phyloP scores from a whole-genome alignment of 2,113 vertebrate species.

The Zapornia atra region DNA sequence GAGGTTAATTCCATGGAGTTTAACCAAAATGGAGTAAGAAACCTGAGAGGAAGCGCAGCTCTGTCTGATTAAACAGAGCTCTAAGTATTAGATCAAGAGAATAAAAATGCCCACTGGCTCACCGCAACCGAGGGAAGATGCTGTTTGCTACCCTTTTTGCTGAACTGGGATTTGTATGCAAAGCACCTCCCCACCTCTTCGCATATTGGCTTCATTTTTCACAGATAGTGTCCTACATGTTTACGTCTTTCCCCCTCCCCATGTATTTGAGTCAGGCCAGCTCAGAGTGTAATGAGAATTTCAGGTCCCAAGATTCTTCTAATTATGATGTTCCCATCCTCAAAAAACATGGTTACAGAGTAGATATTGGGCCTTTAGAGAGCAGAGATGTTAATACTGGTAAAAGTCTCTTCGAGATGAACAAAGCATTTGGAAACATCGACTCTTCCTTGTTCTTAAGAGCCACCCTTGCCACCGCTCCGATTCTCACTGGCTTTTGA shows the following conservation, averaged over 20 bases:
- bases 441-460: not conserved
- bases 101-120: not conserved
- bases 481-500: not conserved
- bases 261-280: not conserved
- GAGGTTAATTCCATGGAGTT: constrained; percentile 24
- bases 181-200: not conserved
- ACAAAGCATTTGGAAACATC: not conserved
- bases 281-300: not conserved
- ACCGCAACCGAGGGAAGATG: not conserved
- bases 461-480: not conserved
- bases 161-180: not conserved
- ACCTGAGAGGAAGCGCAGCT: not conserved
- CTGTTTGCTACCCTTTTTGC: not conserved
- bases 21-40: not conserved
- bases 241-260: not conserved
- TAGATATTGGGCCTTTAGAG: not conserved
- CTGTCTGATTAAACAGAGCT: constrained; percentile 23
- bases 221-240: not conserved
- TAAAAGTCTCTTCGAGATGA: not conserved
- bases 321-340: not conserved
- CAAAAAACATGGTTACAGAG: not conserved
- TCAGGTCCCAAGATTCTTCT: not conserved
- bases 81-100: not conserved
- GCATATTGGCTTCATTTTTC: not conserved
- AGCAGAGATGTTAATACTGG: not conserved